A percentile compares a stretch with the other conserved stretches of the same genome.
Evolutionary conservation across 2,888 invertebrate genomes (phyloP).

Genomic region (Adineta ricciae): DNA sequence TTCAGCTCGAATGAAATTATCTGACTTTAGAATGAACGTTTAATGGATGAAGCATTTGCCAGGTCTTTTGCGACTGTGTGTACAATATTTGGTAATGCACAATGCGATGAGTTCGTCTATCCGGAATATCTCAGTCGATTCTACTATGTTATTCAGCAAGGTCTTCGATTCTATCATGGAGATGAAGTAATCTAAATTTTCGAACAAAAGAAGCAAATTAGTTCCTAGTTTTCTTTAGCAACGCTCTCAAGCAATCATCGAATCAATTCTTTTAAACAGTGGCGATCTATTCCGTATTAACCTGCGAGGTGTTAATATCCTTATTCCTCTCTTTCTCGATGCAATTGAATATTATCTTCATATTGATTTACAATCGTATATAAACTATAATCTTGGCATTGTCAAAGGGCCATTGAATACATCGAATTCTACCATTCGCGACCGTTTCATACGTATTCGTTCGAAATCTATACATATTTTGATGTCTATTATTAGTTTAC

Average conservation of each 20-base stretch:
- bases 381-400: background rate
- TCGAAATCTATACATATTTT: constrained; percentile 82
- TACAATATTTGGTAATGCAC: constrained; percentile 86
- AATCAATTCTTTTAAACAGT: constrained; percentile 61
- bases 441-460: constrained; percentile 57
- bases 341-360: constrained; percentile 61
- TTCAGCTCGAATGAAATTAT: no score
- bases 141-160: constrained; percentile 79
- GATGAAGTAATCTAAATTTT: background rate
- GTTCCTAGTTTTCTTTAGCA: background rate
- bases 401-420: background rate
- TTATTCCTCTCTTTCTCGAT: constrained; percentile 75
- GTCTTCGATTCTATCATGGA: constrained; percentile 52
- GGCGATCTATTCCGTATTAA: constrained; percentile 73
- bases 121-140: constrained; percentile 83
- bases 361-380: background rate
- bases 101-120: constrained; percentile 80
- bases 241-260: background rate
- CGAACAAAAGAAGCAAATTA: background rate
- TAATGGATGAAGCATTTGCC: constrained; percentile 53
- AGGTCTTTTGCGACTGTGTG: constrained; percentile 89
- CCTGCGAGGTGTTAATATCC: constrained; percentile 77
- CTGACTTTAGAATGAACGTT: background rate
- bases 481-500: constrained; percentile 77
- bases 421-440: background rate